Percentiles rank a stretch among this genome's conserved stretches.
Evolutionary conservation across 2,113 vertebrate species (phyloP).

Genomic region (Piaya cayana): DNA sequence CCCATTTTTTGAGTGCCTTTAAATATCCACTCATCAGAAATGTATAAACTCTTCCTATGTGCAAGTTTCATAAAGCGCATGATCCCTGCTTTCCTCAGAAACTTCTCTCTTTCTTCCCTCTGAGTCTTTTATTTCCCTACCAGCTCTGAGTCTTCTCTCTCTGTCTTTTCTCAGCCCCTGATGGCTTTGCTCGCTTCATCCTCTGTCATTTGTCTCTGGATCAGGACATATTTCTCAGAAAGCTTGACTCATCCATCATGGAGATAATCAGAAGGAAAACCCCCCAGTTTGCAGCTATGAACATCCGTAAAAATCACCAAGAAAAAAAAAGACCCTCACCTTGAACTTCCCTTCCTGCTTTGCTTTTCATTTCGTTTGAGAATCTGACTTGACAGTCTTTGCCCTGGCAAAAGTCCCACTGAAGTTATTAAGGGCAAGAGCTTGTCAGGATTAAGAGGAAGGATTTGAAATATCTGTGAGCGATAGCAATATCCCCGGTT

Average conservation of each 20-base stretch:
- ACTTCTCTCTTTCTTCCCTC: not conserved
- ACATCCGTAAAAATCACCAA: conserved; percentile 36
- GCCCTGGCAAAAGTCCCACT: conserved; percentile 64
- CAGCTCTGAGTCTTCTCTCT: not conserved
- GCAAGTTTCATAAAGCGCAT: not conserved
- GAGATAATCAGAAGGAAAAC: conserved; percentile 24
- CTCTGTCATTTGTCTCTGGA: conserved; percentile 48
- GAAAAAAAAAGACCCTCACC: not conserved
- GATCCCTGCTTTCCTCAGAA: not conserved
- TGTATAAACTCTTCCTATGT: not conserved
- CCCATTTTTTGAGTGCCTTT: not conserved
- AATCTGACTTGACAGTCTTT: conserved; percentile 58
- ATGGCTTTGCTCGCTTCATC: conserved; percentile 23
- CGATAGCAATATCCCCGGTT: conserved; percentile 40
- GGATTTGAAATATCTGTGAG: conserved; percentile 62
- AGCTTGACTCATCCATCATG: conserved; percentile 43
- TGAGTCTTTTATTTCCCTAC: not conserved
- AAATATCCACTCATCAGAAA: not conserved
- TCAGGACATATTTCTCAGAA: conserved; percentile 39
- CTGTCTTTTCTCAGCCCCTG: conserved; percentile 6
- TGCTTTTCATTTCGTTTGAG: conserved; percentile 31
- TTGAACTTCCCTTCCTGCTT: conserved; percentile 64
- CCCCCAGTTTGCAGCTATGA: not conserved
- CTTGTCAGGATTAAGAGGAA: conserved; percentile 65
- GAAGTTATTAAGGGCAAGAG: conserved; percentile 69